A percentile compares a stretch with the other conserved stretches of the same genome.
phyloP scores from a whole-genome alignment of 37 sponge, comb jelly and placozoan species.

The Haliclona indistincta region DNA sequence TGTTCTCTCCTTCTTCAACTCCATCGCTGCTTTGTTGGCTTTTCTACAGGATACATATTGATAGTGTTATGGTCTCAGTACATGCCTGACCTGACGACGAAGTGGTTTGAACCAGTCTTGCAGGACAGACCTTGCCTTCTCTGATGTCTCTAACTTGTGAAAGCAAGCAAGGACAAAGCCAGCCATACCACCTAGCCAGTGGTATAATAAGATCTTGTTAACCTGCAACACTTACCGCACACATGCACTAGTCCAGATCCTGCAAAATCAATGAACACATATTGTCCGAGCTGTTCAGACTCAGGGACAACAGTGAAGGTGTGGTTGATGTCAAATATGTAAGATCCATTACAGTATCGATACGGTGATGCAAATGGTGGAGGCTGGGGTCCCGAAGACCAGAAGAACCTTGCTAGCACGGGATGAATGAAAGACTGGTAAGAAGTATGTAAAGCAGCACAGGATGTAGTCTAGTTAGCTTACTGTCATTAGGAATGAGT shows the following conservation, averaged over 20 bases:
- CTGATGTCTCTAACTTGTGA: slow-evolving; percentile 62
- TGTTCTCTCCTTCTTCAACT: too few relatives aligned
- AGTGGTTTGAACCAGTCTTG: neutral
- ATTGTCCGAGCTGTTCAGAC: neutral
- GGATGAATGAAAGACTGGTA: slow-evolving; percentile 77
- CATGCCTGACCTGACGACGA: neutral
- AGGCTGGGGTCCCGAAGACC: slow-evolving; percentile 27
- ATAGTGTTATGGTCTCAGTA: too few relatives aligned
- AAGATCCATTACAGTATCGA: slow-evolving; percentile 70
- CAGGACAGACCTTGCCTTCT: slow-evolving; percentile 4
- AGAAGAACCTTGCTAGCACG: slow-evolving; percentile 63
- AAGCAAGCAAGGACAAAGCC: slow-evolving; percentile 58
- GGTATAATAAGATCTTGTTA: neutral
- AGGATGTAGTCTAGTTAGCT: slow-evolving; percentile 1
- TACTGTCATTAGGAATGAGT: slow-evolving; percentile 78
- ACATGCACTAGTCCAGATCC: slow-evolving; percentile 85
- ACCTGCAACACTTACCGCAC: slow-evolving; percentile 46
- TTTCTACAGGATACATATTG: too few relatives aligned
- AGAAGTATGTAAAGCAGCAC: neutral
- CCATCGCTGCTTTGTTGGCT: too few relatives aligned
- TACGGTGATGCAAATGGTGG: slow-evolving; percentile 57
- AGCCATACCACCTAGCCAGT: slow-evolving; percentile 67
- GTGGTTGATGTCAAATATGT: slow-evolving; percentile 26
- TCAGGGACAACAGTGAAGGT: neutral
- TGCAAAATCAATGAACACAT: slow-evolving; percentile 83